Evolutionary conservation across 2,888 invertebrate species (phyloP).

Genomic region (Nemoura dubitans): DNA sequence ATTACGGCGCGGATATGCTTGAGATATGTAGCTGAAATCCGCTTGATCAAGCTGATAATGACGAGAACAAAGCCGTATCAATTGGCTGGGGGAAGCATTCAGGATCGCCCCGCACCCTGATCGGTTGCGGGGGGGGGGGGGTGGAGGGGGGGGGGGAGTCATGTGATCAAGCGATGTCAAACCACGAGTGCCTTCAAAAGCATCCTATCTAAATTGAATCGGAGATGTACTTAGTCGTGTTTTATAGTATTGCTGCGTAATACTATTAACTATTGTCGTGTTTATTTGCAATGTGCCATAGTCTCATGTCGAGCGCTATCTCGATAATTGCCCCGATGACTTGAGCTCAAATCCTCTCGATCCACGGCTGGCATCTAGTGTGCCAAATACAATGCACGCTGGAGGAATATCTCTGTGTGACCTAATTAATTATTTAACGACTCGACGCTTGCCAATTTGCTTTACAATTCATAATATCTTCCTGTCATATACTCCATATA

Average conservation of each 20-base stretch:
- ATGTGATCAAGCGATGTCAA: not conserved
- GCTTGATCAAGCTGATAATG: conserved; percentile 8
- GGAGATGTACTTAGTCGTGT: not conserved
- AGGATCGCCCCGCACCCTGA: not conserved
- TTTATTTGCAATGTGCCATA: not conserved
- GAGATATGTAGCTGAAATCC: conserved; percentile 30
- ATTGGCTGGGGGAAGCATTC: not conserved
- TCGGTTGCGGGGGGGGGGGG: not conserved
- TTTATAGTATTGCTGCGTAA: not conserved
- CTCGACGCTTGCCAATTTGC: not conserved
- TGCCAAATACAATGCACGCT: not conserved
- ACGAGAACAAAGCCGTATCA: conserved; percentile 18
- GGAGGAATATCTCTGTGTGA: not conserved
- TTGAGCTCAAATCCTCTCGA: not conserved
- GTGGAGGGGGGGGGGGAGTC: not conserved
- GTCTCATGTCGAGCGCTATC: not conserved
- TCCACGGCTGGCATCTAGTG: not conserved
- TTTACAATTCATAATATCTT: not conserved
- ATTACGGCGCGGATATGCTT: conserved; percentile 16
- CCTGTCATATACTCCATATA: too few relatives aligned
- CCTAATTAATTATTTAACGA: not conserved
- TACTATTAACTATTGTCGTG: not conserved
- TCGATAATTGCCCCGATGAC: not conserved
- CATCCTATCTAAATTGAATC: not conserved
- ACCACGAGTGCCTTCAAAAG: not conserved